A percentile compares a stretch with the other conserved stretches of the same genome.
Evolutionary conservation across 2,113 vertebrate species (phyloP).

Genomic region (Suncus etruscus): DNA sequence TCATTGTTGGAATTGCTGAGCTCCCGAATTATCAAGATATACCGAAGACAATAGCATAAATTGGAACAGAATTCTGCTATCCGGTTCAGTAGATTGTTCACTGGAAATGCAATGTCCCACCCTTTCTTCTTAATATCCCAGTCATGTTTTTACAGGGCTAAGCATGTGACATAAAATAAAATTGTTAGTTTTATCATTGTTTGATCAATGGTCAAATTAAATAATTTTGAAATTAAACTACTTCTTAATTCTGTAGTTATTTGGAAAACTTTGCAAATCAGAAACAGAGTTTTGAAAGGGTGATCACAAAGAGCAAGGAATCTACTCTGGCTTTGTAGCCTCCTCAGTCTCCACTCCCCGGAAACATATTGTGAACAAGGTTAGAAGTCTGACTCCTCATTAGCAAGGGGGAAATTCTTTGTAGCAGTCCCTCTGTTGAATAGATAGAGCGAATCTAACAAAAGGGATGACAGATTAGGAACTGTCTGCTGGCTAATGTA

Average conservation of each 20-base stretch:
- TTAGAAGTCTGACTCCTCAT: slow-evolving; percentile 70
- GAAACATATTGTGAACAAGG: slow-evolving; percentile 63
- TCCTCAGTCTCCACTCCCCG: background rate
- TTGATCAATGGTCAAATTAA: background rate
- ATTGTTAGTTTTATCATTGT: background rate
- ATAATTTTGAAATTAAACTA: too few species aligned
- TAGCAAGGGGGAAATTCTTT: slow-evolving; percentile 72
- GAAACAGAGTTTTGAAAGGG: background rate
- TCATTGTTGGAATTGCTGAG: background rate
- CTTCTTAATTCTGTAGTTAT: slow-evolving; percentile 40
- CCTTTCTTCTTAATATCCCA: background rate
- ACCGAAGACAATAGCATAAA: background rate
- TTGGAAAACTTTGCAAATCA: background rate
- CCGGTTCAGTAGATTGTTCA: background rate
- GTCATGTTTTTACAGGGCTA: background rate
- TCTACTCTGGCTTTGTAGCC: background rate
- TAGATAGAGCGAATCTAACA: slow-evolving; percentile 81
- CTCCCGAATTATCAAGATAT: background rate
- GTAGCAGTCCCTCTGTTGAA: slow-evolving; percentile 76
- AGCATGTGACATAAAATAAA: background rate
- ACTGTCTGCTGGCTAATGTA: slow-evolving; percentile 85
- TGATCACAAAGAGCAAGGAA: slow-evolving; percentile 29
- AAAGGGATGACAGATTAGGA: slow-evolving; percentile 84
- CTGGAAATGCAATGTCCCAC: background rate
- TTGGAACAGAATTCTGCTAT: background rate